These are phyloP conservation scores for Drosophila melanogaster DNA, from an alignment of 1,140 invertebrate genomes.

Conservation along the genomic window Release_6_plus_ISO1_MT NT_033777.3:22470501-22471000, in stretches of 20 bases:
- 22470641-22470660: conserved; percentile 62
- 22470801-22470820: conserved; percentile 92
- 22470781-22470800: conserved; percentile 86
- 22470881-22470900: conserved; percentile 96
- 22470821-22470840: conserved; percentile 95
- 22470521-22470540: conserved; percentile 65
- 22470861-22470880: conserved; percentile 96
- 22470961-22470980: conserved; percentile 93
- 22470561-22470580: conserved; percentile 46
- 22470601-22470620: conserved; percentile 29
- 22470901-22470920: conserved; percentile 95
- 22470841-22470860: conserved; percentile 94
- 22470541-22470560: conserved; percentile 38
- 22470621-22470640: conserved; percentile 33
- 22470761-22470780: conserved; percentile 68
- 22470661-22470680: conserved; percentile 69
- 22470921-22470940: conserved; percentile 97
- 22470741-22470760: conserved; percentile 67
- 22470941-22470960: conserved; percentile 97
- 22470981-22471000: conserved; percentile 94
- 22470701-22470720: conserved; percentile 57
- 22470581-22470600: conserved; percentile 14
- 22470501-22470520: conserved; percentile 72
- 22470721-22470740: conserved; percentile 70
- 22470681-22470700: conserved; percentile 41